Conservation (phyloP, 2,113 vertebrate species). For the Sialia sialis region DNA sequence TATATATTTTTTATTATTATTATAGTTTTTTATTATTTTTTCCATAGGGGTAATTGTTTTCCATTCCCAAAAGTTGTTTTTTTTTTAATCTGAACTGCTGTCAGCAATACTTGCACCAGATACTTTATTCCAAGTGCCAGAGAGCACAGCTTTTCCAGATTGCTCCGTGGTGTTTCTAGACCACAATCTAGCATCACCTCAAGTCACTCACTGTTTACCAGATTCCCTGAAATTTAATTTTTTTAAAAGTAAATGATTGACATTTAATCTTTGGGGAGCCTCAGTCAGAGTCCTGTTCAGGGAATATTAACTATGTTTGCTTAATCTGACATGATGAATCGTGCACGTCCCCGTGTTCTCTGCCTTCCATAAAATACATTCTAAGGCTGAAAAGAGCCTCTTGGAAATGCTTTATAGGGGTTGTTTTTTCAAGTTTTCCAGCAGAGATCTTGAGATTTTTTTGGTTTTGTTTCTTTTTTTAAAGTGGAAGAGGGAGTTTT, state of each 20-base stretch:
- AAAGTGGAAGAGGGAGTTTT: neutral
- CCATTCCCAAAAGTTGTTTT: neutral
- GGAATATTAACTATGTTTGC: conserved; percentile 36
- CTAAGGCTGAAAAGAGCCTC: conserved; percentile 15
- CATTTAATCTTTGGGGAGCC: conserved; percentile 9
- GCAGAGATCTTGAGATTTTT: neutral
- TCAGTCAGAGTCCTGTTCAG: conserved; percentile 10
- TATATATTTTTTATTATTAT: neutral
- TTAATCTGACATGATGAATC: conserved; percentile 30
- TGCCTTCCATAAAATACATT: conserved; percentile 19
- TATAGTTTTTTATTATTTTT: neutral
- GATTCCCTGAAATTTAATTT: neutral
- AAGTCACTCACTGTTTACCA: neutral
- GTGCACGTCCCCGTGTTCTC: neutral
- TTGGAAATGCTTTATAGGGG: conserved; percentile 24
- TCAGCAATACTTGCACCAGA: conserved; percentile 15
- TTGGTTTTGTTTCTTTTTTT: neutral
- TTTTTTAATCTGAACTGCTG: conserved; percentile 50
- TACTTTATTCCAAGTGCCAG: neutral
- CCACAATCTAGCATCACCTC: conserved; percentile 7
- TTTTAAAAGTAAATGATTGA: neutral
- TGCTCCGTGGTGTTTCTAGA: conserved; percentile 22
- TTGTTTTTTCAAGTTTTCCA: conserved; percentile 7
- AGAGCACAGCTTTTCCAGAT: neutral
- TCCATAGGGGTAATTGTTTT: conserved; percentile 6